Evolutionary conservation across 2,888 invertebrate genomes (phyloP).

Genomic region (Drosophila melanosoma): DNA sequence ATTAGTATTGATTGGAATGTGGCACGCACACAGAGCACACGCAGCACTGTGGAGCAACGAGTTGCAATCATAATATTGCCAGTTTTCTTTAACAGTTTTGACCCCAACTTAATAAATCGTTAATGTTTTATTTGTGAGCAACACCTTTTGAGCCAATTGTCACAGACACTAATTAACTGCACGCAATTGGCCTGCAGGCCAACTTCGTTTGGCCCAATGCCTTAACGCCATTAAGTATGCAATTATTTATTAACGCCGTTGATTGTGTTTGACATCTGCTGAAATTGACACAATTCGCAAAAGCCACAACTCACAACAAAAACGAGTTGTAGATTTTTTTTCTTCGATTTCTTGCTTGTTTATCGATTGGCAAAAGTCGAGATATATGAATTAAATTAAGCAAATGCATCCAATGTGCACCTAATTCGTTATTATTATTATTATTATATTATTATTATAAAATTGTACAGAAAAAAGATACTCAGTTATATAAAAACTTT

Average conservation of each 20-base stretch:
- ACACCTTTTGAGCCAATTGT: constrained; percentile 67
- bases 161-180: constrained; percentile 73
- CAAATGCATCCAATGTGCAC: background rate
- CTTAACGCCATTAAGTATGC: constrained; percentile 25
- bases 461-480: background rate
- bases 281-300: constrained; percentile 78
- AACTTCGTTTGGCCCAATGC: constrained; percentile 10
- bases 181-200: constrained; percentile 55
- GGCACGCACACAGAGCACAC: constrained; percentile 68
- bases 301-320: constrained; percentile 2
- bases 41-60: constrained; percentile 1
- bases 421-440: too few species aligned
- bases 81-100: constrained; percentile 35
- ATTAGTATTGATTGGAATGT: constrained; percentile 71
- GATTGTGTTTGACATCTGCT: constrained; percentile 73
- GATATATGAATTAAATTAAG: background rate
- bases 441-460: too few species aligned
- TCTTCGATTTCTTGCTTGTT: background rate
- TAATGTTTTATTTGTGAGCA: constrained; percentile 66
- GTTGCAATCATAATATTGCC: constrained; percentile 39
- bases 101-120: constrained; percentile 57
- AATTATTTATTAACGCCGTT: constrained; percentile 73
- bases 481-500: background rate
- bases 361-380: background rate
- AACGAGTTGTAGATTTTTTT: too few species aligned